A percentile compares a stretch with the other conserved stretches of the same genome.
phyloP scores from a whole-genome alignment of 2,888 invertebrate species.

The Lapara coniferarum region DNA sequence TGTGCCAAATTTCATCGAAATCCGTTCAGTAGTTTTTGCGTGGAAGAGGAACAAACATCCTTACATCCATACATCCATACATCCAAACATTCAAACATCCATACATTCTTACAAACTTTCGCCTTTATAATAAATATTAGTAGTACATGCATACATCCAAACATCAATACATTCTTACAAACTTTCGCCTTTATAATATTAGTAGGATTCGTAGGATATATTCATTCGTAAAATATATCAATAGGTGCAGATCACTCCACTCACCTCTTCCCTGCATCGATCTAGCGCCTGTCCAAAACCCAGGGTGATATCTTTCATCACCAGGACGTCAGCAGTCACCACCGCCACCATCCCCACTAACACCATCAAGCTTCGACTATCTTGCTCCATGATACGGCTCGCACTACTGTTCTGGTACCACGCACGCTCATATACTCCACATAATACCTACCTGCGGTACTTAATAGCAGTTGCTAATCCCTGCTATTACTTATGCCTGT shows the following conservation, averaged over 20 bases:
- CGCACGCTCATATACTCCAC: neutral
- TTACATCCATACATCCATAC: too few relatives aligned
- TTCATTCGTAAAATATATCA: neutral
- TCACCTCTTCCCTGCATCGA: constrained; percentile 70
- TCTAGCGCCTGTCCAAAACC: constrained; percentile 76
- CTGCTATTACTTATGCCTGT: neutral
- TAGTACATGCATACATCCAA: too few relatives aligned
- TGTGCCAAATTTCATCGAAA: too few relatives aligned
- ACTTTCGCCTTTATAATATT: too few relatives aligned
- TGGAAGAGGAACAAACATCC: too few relatives aligned
- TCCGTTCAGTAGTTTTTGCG: too few relatives aligned
- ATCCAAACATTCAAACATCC: too few relatives aligned
- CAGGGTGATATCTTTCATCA: constrained; percentile 76
- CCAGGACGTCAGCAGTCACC: constrained; percentile 47
- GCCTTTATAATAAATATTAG: too few relatives aligned
- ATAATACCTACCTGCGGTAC: neutral
- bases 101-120: too few relatives aligned
- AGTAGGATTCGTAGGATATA: too few relatives aligned
- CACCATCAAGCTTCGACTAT: constrained; percentile 28
- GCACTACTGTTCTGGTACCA: neutral
- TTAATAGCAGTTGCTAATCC: neutral
- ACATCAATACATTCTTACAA: too few relatives aligned
- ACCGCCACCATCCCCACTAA: constrained; percentile 32
- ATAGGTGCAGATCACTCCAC: constrained; percentile 8
- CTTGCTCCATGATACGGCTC: neutral